Base-by-base conservation (phyloP, 2,113 vertebrate genomes). In the Pygoscelis antarcticus region DNA sequence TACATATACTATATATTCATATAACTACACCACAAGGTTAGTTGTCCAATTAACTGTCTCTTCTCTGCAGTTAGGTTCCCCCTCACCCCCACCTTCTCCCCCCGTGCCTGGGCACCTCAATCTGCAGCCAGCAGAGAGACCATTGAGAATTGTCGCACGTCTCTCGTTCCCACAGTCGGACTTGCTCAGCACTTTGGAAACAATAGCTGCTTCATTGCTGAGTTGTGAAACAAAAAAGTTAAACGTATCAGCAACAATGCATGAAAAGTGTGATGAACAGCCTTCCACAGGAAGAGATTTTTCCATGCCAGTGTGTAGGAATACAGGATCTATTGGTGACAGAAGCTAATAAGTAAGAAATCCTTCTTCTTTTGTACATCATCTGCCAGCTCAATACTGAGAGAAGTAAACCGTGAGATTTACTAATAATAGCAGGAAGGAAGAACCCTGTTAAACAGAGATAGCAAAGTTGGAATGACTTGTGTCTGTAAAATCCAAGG, bases 101-200 rank as follows among this genome's bases (percentile, higher is more conserved):
- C 30, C 19, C 1, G 0, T 78, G 55, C 34, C 47, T 58, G 52
- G 69, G 47, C 70, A 71, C 52, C 42, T 79, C 69, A 29, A 0
- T 78, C 54, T 32, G 16, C 69, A 76, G 47, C 47, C 74, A 47
- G 74, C n/a, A 60, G 74, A 64, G 38, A 76, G 26, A 40, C 38
- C 47, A 65, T 9, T 95, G 84, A 87, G 61, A 96, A 57, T 52
- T 87, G 65, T 64, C 1, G 4, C 81, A 82, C 7, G 7, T 79
- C 78, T 78, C 87, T 94, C 4, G 11, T 86, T 95, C 89, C 89
- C 30, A 3, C 94, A 69, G 77, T 84, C 0, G 0, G 44, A 89
- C 89, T 95, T 91, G 93, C 89, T 97, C 96, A 96, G 96, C 96
- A 90, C 47, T 96, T 96, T 91, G 54, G 65, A 87, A 96, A 97